Evolutionary conservation across 2,113 vertebrate genomes (phyloP), one percentile per base, ranked within the genome.

Genomic region (Zosterops hypoxanthus): DNA sequence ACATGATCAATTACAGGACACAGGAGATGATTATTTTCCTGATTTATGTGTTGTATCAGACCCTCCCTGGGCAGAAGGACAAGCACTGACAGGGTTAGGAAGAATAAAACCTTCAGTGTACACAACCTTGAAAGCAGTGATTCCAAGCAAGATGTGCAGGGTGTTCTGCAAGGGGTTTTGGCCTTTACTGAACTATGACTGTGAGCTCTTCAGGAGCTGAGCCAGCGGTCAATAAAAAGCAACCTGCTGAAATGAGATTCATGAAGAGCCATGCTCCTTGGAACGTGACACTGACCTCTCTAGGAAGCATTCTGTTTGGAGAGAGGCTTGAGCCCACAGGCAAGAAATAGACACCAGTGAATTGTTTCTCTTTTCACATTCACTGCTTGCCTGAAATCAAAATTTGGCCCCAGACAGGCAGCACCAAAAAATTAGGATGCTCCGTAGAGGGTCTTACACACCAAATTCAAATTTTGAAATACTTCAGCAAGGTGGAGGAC

Each of bases 181-280:
- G 82, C 88, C 76, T 93, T 83, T 52, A 8, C 49, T 95, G 90
- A 88, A 78, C 93, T 94, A 41, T 94, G 90, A 39, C 75, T 56
- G 44, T 18, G 46, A 71, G 75, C n/a, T 83, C 79, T 52, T 66
- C 11, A 1, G 70, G 1, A 77, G 68, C 75, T 93, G 64, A 86
- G 64, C 46, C 25, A 25, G 50, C 0, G 0, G 90, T 68, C 88
- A 86, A 49, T 83, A 71, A 73, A 90, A 86, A 93, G 60, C 68
- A 90, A 60, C 87, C 76, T 92, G 52, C 79, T 86, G 68, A 95
- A 96, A 88, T 95, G 76, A 92, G 71, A 93, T 92, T 94, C 85
- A 82, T 85, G 87, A 56, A 81, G 39, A 88, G 64, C 79, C 47
- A 8, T 20, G 82, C 79, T 95, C 79, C 68, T 83, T 56, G 41